Percentiles rank a stretch among this genome's conserved stretches.
phyloP scores from a whole-genome alignment of 2,797 vertebrate genomes.

The Synanceia verrucosa region DNA sequence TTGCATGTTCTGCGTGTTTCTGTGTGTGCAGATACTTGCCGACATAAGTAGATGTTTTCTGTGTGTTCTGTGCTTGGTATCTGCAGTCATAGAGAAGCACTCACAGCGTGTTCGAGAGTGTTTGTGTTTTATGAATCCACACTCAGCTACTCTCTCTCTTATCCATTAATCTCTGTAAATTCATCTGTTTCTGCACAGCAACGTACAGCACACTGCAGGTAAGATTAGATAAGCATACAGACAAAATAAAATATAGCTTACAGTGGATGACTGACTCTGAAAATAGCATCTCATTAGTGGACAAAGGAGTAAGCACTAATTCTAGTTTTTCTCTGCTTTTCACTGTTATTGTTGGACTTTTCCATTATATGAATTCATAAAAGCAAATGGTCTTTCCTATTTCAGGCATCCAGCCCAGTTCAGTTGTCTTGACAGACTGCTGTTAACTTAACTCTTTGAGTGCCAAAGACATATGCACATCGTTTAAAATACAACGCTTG shows the following conservation, averaged over 20 bases:
- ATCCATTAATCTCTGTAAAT: slow-evolving; percentile 32
- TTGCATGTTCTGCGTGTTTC: not conserved
- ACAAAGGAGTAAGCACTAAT: slow-evolving; percentile 3
- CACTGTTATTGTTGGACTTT: not conserved
- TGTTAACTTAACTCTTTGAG: not conserved
- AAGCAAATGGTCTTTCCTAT: not conserved
- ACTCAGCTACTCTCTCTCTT: slow-evolving; percentile 6
- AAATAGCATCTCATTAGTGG: slow-evolving; percentile 54
- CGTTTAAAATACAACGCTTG: too few relatives aligned
- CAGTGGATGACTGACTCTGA: slow-evolving; percentile 22
- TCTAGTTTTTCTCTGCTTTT: not conserved
- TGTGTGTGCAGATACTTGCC: slow-evolving; percentile 10
- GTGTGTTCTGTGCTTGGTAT: slow-evolving; percentile 7
- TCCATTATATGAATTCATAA: not conserved
- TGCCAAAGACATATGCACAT: too few relatives aligned
- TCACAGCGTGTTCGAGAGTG: not conserved
- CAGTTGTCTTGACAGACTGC: not conserved
- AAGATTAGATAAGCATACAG: slow-evolving; percentile 21
- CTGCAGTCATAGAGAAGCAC: slow-evolving; percentile 2
- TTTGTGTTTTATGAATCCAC: slow-evolving; percentile 35
- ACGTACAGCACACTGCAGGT: not conserved
- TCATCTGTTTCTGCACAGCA: slow-evolving; percentile 1
- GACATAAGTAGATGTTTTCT: slow-evolving; percentile 18
- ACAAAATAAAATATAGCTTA: not conserved
- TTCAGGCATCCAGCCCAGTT: not conserved